A percentile compares a stretch with the other conserved stretches of the same genome.
Conservation (phyloP, 2,113 vertebrate species). For the Ardeotis arabs region DNA sequence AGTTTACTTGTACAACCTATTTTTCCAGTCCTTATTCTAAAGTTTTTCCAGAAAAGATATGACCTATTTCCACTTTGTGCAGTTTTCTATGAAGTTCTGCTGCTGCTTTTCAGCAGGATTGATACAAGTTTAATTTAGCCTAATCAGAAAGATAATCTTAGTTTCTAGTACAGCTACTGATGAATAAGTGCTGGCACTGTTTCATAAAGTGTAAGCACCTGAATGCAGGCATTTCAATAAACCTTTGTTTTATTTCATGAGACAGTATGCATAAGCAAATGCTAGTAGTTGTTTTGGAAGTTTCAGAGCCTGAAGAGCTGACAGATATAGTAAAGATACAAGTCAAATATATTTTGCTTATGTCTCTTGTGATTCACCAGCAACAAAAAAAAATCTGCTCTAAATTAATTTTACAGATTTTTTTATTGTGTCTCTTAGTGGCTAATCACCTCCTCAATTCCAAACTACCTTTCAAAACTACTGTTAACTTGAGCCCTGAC, state of each 20-base stretch:
- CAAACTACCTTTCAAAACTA: neutral
- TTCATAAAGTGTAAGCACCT: neutral
- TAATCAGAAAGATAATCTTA: neutral
- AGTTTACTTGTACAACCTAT: neutral
- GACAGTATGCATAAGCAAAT: neutral
- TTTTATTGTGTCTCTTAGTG: neutral
- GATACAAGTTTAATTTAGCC: neutral
- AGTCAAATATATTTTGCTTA: neutral
- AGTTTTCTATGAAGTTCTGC: neutral
- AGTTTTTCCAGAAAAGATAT: neutral
- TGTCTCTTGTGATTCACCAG: neutral
- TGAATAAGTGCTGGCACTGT: neutral
- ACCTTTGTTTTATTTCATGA: neutral
- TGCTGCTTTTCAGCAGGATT: neutral
- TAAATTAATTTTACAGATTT: neutral
- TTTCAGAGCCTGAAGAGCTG: neutral
- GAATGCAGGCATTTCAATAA: neutral
- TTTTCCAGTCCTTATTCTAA: neutral
- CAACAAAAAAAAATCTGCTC: neutral
- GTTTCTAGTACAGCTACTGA: neutral
- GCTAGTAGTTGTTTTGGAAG: neutral
- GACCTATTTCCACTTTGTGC: neutral
- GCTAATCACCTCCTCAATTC: neutral
- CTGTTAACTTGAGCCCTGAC: neutral
- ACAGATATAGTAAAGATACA: neutral